Conservation (phyloP, 2,113 vertebrate genomes). For the Melanerpes formicivorus region DNA sequence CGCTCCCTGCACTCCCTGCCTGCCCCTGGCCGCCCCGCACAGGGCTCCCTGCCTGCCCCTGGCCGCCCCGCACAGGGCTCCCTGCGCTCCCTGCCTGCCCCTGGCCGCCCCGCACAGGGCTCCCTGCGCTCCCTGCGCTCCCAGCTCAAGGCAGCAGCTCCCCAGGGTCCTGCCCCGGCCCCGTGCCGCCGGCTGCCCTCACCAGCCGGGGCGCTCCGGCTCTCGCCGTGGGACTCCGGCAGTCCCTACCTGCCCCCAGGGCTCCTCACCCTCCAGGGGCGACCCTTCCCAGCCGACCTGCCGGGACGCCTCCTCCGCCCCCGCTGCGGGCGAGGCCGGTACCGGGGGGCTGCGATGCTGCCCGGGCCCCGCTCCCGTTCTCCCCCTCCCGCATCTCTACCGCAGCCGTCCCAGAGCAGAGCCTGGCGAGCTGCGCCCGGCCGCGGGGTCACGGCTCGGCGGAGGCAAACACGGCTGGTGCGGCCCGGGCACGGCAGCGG, state of each 20-base stretch:
- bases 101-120: no score
- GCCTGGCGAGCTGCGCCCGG: neutral
- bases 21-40: no score
- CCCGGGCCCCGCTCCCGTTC: neutral
- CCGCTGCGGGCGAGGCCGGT: neutral
- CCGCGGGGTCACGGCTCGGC: neutral
- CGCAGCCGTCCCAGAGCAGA: no score
- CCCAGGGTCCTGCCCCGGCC: accelerated
- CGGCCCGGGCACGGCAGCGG: neutral
- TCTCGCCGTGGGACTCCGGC: neutral
- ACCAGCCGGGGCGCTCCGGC: accelerated
- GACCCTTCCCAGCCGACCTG: neutral
- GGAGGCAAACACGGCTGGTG: no score
- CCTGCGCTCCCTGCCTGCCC: no score
- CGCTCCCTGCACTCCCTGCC: no score
- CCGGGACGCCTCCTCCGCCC: neutral
- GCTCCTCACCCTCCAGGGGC: neutral
- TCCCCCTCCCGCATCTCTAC: neutral
- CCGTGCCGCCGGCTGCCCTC: neutral
- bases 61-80: no score
- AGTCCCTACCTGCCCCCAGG: neutral
- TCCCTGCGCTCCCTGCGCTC: no score
- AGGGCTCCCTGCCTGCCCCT: no score
- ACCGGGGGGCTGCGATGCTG: neutral
- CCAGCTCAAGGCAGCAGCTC: neutral